Evolutionary conservation across 1,140 invertebrate species (phyloP).

Genomic region (Drosophila rufa): DNA sequence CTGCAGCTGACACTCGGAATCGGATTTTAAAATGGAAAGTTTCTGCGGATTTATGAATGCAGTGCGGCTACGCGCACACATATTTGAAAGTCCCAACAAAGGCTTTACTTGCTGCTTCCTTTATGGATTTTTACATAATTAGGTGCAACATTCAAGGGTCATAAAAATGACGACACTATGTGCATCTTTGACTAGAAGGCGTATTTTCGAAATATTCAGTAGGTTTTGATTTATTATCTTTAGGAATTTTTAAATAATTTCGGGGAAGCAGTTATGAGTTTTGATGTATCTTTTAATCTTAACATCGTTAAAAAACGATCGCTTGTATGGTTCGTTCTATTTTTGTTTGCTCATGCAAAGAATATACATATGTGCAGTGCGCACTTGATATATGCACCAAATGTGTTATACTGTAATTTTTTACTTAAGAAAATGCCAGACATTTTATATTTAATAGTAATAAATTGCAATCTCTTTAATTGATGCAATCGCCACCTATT

Average conservation of each 20-base stretch:
- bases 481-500: neutral
- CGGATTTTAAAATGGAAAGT: conserved; percentile 44
- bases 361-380: too few species aligned
- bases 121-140: conserved; percentile 39
- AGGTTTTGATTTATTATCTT: neutral
- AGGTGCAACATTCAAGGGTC: neutral
- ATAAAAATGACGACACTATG: neutral
- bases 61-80: conserved; percentile 12
- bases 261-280: too few species aligned
- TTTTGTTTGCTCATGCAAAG: too few species aligned
- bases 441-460: neutral
- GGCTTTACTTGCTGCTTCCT: neutral
- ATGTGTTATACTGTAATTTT: neutral
- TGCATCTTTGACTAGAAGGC: neutral
- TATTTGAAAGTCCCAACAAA: conserved; percentile 19
- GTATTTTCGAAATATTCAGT: neutral
- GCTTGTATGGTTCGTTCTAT: too few species aligned
- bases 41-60: conserved; percentile 35
- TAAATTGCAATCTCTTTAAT: neutral
- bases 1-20: conserved; percentile 33
- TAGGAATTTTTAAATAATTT: neutral
- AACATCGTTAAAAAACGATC: neutral
- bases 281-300: neutral
- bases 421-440: neutral
- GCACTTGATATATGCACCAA: too few species aligned